Conservation (phyloP, 2,113 vertebrate genomes). For the Cryptomyrus ogoouensis region DNA sequence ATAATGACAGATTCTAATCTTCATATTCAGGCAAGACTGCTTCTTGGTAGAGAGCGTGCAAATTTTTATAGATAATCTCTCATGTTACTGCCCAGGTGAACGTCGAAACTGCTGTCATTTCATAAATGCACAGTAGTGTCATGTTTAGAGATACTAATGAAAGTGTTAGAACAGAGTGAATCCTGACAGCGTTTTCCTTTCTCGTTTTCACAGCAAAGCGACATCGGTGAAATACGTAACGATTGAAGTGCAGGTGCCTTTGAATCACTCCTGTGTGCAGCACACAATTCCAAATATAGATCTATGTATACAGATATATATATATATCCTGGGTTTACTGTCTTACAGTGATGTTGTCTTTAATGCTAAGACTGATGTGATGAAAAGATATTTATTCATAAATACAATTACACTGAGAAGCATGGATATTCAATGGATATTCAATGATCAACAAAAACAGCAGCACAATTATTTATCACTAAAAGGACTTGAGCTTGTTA, state of each 20-base stretch:
- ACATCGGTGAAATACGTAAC: neutral
- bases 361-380: neutral
- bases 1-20: neutral
- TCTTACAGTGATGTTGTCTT: neutral
- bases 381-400: neutral
- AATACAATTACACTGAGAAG: neutral
- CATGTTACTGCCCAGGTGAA: neutral
- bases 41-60: neutral
- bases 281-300: slow-evolving; percentile 10
- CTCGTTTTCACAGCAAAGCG: slow-evolving; percentile 9
- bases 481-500: neutral
- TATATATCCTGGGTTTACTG: neutral
- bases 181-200: neutral
- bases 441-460: neutral
- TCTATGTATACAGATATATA: neutral
- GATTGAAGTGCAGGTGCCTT: neutral
- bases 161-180: neutral
- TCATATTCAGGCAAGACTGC: neutral
- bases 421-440: neutral
- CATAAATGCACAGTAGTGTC: neutral
- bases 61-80: neutral
- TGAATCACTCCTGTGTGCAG: neutral
- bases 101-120: neutral
- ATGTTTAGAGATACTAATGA: neutral
- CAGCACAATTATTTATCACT: neutral